Percentiles rank a stretch among this genome's conserved stretches.
Conservation (phyloP, 2,888 invertebrate species). For the Alcis repandata region DNA sequence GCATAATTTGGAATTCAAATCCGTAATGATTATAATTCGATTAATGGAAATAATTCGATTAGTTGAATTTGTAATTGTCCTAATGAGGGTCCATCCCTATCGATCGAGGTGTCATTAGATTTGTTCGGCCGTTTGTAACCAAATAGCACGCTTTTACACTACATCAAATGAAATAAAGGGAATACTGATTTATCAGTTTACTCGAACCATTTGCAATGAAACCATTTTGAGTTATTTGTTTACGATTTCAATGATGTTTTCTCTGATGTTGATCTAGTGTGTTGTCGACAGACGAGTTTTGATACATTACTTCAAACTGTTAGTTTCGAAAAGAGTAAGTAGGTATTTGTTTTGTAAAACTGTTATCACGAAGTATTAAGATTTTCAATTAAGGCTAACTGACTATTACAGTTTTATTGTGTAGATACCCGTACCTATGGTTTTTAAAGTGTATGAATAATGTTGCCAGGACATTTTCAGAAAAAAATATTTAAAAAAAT, state of each 20-base stretch:
- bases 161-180: conserved; percentile 46
- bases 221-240: conserved; percentile 40
- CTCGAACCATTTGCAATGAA: conserved; percentile 35
- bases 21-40: conserved; percentile 37
- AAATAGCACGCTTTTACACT: conserved; percentile 52
- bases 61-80: conserved; percentile 41
- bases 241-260: conserved; percentile 36
- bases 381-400: conserved; percentile 14
- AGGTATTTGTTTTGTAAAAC: conserved; percentile 11
- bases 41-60: conserved; percentile 47
- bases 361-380: conserved; percentile 16
- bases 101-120: conserved; percentile 17
- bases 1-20: conserved; percentile 42
- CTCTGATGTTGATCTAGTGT: conserved; percentile 25
- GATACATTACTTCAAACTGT: conserved; percentile 5
- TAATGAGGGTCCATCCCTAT: conserved; percentile 42
- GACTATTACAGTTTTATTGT: conserved; percentile 1
- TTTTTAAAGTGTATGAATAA: background rate
- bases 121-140: conserved; percentile 49
- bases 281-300: conserved; percentile 17
- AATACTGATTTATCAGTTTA: conserved; percentile 30
- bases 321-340: background rate
- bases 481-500: no score
- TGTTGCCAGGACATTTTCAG: no score
- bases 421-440: background rate